A percentile compares a stretch with the other conserved stretches of the same genome.
These are phyloP conservation scores for Orthosia gracilis DNA, from an alignment of 2,888 invertebrate species.

Conservation along the genomic window DNA sequence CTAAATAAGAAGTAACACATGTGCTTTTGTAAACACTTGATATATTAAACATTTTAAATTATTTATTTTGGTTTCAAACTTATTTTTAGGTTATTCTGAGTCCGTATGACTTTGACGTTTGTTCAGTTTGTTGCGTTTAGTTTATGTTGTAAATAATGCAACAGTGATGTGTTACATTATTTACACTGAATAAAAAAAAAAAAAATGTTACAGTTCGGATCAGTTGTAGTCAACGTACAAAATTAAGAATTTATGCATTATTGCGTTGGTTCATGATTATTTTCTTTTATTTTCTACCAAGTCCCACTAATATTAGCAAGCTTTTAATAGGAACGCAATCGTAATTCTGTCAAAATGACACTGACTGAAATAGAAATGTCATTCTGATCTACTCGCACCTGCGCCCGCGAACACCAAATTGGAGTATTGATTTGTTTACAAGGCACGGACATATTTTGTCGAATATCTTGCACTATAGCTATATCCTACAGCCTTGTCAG, in stretches of 20 bases:
- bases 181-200: too few relatives aligned
- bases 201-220: too few relatives aligned
- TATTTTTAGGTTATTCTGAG: slow-evolving; percentile 55
- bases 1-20: slow-evolving; percentile 68
- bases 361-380: slow-evolving; percentile 39
- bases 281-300: background rate
- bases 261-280: background rate
- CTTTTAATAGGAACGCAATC: slow-evolving; percentile 33
- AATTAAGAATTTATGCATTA: background rate
- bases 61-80: slow-evolving; percentile 17
- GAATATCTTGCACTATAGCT: slow-evolving; percentile 78
- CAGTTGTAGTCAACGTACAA: background rate
- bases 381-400: slow-evolving; percentile 66
- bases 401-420: slow-evolving; percentile 79
- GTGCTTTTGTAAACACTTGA: slow-evolving; percentile 74
- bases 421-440: slow-evolving; percentile 90
- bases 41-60: slow-evolving; percentile 77
- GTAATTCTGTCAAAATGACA: slow-evolving; percentile 60
- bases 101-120: slow-evolving; percentile 53
- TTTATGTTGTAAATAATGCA: background rate
- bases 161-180: too few relatives aligned
- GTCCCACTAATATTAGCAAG: background rate
- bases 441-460: slow-evolving; percentile 78
- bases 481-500: slow-evolving; percentile 85
- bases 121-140: slow-evolving; percentile 17